Evolutionary conservation across 1,140 invertebrate genomes (phyloP), one percentile per base, ranked within the genome.

Genomic region (Aphelenchoides besseyi): DNA sequence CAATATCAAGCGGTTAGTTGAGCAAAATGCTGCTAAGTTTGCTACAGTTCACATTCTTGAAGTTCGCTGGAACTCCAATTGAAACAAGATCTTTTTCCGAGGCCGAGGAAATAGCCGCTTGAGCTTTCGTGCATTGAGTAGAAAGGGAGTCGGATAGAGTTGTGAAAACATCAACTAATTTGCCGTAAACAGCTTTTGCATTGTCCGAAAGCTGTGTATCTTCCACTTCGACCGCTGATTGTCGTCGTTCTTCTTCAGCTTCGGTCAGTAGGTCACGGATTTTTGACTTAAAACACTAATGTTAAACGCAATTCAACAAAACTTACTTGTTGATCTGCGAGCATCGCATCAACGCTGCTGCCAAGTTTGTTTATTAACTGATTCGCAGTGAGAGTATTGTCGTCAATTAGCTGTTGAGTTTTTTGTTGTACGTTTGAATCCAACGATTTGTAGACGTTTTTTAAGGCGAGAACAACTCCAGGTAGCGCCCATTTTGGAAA

Each of bases 101-200:
- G 18, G 18, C 5, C 5, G 26, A 29, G 5, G 55, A 59, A 33
- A 18, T 8, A 28, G 18, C 5, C 18, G 5, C 32, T 33, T 59
- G 55, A 28, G 55, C 55, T 5, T 59, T 18, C 55, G 26, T 8
- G 55, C 55, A 59, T 59, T 59, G 55, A 59, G 18, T 5, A 5
- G 55, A 18, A 5, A 59, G 18, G 55, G 55, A 59, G 5, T 29
- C 23, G 26, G 55, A 59, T 5, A 5, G 5, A 23, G 5, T 23
- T 8, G 18, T 18, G 55, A 59, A 59, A 18, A 8, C 12, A 5
- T 29, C 55, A 23, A 59, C 23, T 33, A 59, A 33, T 8, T 18
- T 12, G 5, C 5, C 23, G 55, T 8, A 59, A 33, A 59, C 5
- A 5, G 5, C 23, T 33, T 59, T 5, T 28, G 5, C 55, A 5